A percentile compares a stretch with the other conserved stretches of the same genome.
phyloP scores from a whole-genome alignment of 1,140 invertebrate genomes.

The Spodoptera litura region DNA sequence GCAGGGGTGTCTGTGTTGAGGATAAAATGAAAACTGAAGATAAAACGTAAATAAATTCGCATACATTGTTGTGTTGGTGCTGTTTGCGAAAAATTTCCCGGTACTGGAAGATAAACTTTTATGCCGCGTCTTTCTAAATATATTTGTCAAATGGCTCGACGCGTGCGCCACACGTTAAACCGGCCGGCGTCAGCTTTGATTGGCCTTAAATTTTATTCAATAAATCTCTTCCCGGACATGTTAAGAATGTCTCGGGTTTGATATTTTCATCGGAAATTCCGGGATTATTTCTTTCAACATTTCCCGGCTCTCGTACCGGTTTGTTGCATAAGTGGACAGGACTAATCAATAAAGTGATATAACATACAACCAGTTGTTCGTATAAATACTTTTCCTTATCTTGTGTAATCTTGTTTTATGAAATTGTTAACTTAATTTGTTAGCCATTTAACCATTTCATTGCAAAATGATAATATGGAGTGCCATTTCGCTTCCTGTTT shows the following conservation, averaged over 20 bases:
- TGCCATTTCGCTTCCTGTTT: background rate
- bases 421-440: slow-evolving; percentile 1
- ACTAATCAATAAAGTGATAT: slow-evolving; percentile 20
- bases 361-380: slow-evolving; percentile 7
- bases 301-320: background rate
- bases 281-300: slow-evolving; percentile 32
- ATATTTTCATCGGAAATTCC: slow-evolving; percentile 45
- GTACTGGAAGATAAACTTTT: slow-evolving; percentile 61
- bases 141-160: slow-evolving; percentile 64
- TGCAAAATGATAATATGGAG: background rate
- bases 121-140: slow-evolving; percentile 53
- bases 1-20: background rate
- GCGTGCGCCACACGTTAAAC: slow-evolving; percentile 56
- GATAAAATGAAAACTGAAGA: background rate
- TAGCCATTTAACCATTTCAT: background rate
- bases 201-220: slow-evolving; percentile 65
- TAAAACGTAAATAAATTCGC: background rate
- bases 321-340: slow-evolving; percentile 6
- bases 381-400: slow-evolving; percentile 26
- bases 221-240: slow-evolving; percentile 62
- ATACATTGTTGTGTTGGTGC: slow-evolving; percentile 26
- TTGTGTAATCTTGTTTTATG: slow-evolving; percentile 14
- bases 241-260: slow-evolving; percentile 15
- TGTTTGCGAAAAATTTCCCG: slow-evolving; percentile 42
- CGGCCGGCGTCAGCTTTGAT: slow-evolving; percentile 62